Evolutionary conservation across 2,888 invertebrate species (phyloP).

Genomic region (Theodoxus fluviatilis): DNA sequence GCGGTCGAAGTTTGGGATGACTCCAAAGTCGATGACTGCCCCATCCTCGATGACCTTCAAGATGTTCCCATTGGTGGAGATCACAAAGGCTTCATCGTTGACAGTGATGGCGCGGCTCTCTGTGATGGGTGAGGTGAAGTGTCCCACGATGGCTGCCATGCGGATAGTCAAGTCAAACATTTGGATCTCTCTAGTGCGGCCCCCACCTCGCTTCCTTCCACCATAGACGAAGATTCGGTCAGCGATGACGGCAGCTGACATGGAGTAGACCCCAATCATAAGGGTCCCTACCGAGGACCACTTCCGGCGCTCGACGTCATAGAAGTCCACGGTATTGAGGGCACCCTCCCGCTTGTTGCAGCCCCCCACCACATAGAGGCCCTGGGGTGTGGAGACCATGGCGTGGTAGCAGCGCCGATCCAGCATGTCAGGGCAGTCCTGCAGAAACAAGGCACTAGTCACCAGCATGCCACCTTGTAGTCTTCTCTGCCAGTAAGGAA

Average conservation of each 20-base stretch:
- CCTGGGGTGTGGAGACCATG: constrained; percentile 34
- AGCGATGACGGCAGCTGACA: constrained; percentile 35
- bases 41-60: constrained; percentile 38
- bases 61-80: constrained; percentile 35
- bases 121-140: constrained; percentile 36
- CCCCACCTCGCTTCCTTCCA: constrained; percentile 35
- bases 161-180: constrained; percentile 33
- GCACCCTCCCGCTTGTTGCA: constrained; percentile 37
- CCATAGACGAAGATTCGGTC: constrained; percentile 39
- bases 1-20: constrained; percentile 38
- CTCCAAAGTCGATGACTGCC: constrained; percentile 30
- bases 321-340: constrained; percentile 33
- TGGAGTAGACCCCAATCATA: constrained; percentile 36
- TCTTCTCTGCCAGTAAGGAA: too few species aligned
- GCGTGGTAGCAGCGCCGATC: constrained; percentile 37
- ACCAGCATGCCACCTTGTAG: too few species aligned
- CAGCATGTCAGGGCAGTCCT: constrained; percentile 36
- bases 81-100: constrained; percentile 35
- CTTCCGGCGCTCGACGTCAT: constrained; percentile 30
- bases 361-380: constrained; percentile 37
- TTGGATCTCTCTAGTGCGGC: constrained; percentile 37
- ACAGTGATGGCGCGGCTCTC: constrained; percentile 34
- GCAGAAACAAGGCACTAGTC: too few species aligned
- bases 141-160: constrained; percentile 33
- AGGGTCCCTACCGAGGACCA: constrained; percentile 35